Evolutionary conservation across 2,113 vertebrate genomes (phyloP).

Genomic region (Melierax canorus): DNA sequence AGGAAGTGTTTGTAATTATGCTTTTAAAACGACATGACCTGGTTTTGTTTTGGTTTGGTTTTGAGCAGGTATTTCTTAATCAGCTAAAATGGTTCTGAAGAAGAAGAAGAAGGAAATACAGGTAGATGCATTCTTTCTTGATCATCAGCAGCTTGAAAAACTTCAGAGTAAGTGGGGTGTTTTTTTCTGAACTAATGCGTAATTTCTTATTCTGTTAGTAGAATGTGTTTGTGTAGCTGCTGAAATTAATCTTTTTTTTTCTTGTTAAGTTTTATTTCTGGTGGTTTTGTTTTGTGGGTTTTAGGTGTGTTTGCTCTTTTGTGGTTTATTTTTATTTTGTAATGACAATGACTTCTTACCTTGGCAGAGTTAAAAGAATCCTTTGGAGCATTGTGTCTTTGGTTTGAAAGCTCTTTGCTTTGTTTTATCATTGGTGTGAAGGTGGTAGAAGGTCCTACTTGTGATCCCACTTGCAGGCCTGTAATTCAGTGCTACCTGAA

Average conservation of each 20-base stretch:
- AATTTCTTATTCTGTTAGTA: neutral
- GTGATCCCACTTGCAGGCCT: neutral
- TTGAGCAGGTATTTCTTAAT: neutral
- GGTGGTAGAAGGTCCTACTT: neutral
- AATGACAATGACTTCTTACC: neutral
- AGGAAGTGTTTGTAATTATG: neutral
- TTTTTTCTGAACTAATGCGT: neutral
- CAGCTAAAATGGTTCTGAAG: slow-evolving; percentile 86
- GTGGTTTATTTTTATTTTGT: neutral
- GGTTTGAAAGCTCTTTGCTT: neutral
- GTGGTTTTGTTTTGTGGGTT: neutral
- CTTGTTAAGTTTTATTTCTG: neutral
- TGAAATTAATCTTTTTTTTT: neutral
- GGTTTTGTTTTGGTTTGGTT: neutral
- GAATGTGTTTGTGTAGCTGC: neutral
- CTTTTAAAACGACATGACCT: neutral
- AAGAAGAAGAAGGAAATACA: slow-evolving; percentile 89
- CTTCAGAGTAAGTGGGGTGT: slow-evolving; percentile 75
- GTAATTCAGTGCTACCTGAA: neutral
- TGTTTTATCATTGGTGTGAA: neutral
- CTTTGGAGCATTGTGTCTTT: rapidly evolving
- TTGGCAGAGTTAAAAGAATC: neutral
- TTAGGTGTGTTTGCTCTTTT: neutral
- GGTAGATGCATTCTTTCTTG: slow-evolving; percentile 79
- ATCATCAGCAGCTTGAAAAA: slow-evolving; percentile 73